Evolutionary conservation across 37 sponge, comb jelly and placozoan genomes (phyloP), one percentile per base, ranked within the genome.

Genomic region (Tethya wilhelma): DNA sequence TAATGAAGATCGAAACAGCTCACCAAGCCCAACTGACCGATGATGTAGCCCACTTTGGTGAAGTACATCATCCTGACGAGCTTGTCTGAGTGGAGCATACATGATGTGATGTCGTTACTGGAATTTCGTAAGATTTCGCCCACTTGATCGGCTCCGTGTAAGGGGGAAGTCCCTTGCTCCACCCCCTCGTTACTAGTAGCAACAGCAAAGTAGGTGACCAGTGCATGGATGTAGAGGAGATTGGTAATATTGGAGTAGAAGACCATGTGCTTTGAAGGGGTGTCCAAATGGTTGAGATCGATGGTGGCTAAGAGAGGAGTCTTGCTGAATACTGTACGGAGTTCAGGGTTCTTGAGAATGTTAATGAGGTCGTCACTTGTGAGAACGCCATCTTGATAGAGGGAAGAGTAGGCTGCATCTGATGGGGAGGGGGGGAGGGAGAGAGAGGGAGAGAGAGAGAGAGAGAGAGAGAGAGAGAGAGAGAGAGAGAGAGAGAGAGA

Each of bases 191-290:
- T 22, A 4, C 22, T 26, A 46, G 36, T 8, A 0, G 26, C 37
- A 3, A 22, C 25, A 7, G 65, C 82, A 31, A 74, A 44, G 62
- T 42, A 84, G 38, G 64, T 38, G 63, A 92, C 75, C 53, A 87
- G 28, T 23, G 83, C 66, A 73, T 95, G 96, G 23, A 62, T 37
- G 65, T 90, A 86, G 23, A 88, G 76, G 17, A 89, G n/a, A 60
- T 95, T 95, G 45, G 62, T 32, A 5, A 95, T 73, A 68, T 95
- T 95, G 79, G 77, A 49, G 40, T 59, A 92, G 87, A 95, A 95
- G 38, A 67, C 71, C 39, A 82, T 71, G 58, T 80, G 76, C 43
- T 88, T 67, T 39, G 73, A 55, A 41, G 59, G 49, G 11, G 79
- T 59, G 55, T 77, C 64, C 44, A 91, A 77, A 2, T 59, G 40